Base-by-base conservation (phyloP, 2,888 invertebrate species). In the Latheticus oryzae region DNA sequence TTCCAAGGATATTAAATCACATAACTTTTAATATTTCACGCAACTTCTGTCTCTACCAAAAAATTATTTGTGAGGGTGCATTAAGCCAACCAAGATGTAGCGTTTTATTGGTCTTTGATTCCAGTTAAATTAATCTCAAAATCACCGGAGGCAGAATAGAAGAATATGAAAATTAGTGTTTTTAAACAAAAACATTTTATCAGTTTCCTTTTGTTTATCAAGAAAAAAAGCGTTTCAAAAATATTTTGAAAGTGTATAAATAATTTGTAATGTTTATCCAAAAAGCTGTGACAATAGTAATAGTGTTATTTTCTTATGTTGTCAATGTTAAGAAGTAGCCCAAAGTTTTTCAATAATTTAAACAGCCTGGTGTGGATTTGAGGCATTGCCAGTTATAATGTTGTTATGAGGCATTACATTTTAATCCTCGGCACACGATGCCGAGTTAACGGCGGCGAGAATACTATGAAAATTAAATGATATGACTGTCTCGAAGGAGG, bases 381-480 rank as follows among this genome's bases (percentile, higher is more conserved):
- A 72, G 69, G 62, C 66, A 68, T 66, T 60, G 68, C 62, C 63
- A 62, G 43, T 70, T 72, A 65, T 74, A 74, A 75, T 67, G 72
- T 71, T 71, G 75, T 76, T 75, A 76, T 75, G 74, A 72, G 68
- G 71, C 75, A 73, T 75, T 74, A 76, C 69, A 73, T 75, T 76
- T 76, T 76, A 76, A 76, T 75, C 72, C 72, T 63, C 65, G 33
- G 67, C 64, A 59, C 68, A 65, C 65, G 62, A 61, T 58, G 61
- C 59, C 63, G 66, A 68, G 63, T 69, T 68, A 68, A 70, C 69
- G 66, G 69, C 70, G 63, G 65, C 66, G 64, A 64, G 67, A 69
- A 69, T 65, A 60, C 68, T 66, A 77, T 78, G 78, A 78, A 78
- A 78, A 77, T 77, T 78, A 78, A 78, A 78, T 77, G 77, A 77